Percentiles rank a stretch among this genome's conserved stretches.
Evolutionary conservation across 2,888 invertebrate genomes (phyloP).

Genomic region (Eupithecia abbreviata): DNA sequence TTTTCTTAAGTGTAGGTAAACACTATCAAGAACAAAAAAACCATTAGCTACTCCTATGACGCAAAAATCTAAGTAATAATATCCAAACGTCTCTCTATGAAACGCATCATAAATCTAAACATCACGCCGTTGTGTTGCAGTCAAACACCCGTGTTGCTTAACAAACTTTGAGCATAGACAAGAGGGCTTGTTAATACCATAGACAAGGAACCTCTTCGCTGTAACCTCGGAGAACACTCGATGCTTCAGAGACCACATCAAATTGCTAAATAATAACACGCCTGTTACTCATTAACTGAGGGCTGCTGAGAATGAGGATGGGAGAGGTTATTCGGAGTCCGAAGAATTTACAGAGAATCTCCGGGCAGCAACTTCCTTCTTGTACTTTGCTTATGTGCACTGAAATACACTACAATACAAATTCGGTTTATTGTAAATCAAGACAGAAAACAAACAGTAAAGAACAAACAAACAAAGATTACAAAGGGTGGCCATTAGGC

Average conservation of each 20-base stretch:
- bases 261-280: conserved; percentile 40
- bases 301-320: conserved; percentile 12
- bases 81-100: background rate
- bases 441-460: too few species aligned
- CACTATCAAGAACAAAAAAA: too few species aligned
- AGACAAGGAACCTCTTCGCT: conserved; percentile 34
- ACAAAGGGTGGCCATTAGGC: too few species aligned
- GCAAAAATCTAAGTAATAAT: background rate
- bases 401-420: background rate
- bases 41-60: too few species aligned
- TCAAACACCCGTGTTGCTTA: conserved; percentile 15
- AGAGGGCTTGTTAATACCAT: conserved; percentile 27
- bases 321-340: background rate
- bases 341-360: conserved; percentile 4
- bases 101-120: conserved; percentile 1
- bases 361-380: background rate
- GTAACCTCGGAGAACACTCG: conserved; percentile 25
- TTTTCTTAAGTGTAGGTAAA: too few species aligned
- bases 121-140: conserved; percentile 9
- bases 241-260: conserved; percentile 30
- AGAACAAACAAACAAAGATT: too few species aligned
- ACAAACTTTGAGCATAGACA: conserved; percentile 29
- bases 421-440: too few species aligned
- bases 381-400: background rate
- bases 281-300: conserved; percentile 39